These are phyloP conservation scores for Bufotes viridis DNA, from an alignment of 2,797 vertebrate species.

Conservation along the genomic window DNA sequence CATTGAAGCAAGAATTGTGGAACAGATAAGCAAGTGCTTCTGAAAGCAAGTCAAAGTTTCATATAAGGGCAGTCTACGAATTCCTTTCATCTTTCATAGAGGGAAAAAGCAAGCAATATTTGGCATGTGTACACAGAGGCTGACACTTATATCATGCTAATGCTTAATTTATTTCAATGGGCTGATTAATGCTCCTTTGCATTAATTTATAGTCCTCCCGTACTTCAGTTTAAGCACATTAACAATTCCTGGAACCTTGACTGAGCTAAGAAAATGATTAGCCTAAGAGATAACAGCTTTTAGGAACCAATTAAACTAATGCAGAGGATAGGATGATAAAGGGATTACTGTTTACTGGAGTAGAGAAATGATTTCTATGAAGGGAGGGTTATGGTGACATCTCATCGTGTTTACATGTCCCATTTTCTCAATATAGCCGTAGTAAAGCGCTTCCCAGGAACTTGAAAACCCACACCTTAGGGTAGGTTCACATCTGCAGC, in stretches of 20 bases:
- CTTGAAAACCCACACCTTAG: not conserved
- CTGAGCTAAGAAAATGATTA: not conserved
- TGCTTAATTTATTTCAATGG: slow-evolving; percentile 5
- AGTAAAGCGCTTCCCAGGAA: not conserved
- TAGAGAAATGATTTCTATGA: too few relatives aligned
- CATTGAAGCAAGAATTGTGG: slow-evolving; percentile 8
- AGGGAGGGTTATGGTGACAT: not conserved
- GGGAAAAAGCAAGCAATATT: too few relatives aligned
- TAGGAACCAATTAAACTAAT: slow-evolving; percentile 40
- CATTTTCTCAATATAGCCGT: not conserved
- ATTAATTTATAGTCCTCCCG: not conserved
- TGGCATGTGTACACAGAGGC: not conserved
- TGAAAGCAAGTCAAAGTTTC: slow-evolving; percentile 16
- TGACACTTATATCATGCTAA: slow-evolving; percentile 8
- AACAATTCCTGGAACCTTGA: slow-evolving; percentile 15
- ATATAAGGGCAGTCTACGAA: not conserved
- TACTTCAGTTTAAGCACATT: slow-evolving; percentile 12
- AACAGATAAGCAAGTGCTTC: slow-evolving; percentile 32
- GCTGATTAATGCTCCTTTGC: slow-evolving; percentile 2
- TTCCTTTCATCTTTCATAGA: not conserved
- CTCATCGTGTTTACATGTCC: not conserved
- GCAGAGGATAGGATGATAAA: not conserved
- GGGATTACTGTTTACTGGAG: not conserved
- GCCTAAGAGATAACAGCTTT: slow-evolving; percentile 14
- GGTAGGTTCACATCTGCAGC: too few relatives aligned